Evolutionary conservation across 1,140 invertebrate species (phyloP), one percentile per base, ranked within the genome.

Genomic region (Proales similis): DNA sequence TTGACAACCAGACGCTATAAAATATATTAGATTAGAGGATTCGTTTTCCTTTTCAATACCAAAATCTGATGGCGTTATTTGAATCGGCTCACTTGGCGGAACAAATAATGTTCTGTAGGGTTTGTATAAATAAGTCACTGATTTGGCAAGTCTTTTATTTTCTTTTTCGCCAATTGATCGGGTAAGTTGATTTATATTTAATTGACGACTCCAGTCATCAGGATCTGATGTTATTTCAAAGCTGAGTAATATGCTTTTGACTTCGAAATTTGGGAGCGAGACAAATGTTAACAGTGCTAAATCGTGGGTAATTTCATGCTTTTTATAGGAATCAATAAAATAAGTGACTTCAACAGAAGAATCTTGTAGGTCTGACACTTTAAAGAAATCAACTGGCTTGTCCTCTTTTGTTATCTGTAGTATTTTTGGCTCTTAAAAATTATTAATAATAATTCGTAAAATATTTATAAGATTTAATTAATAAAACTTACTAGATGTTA

Each of bases 401-500:
- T 57, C 51, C 14, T 57, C 38, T 24, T n/a, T n/a, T n/a, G n/a
- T n/a, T n/a, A n/a, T n/a, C n/a, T n/a, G n/a, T n/a, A n/a, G n/a
- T n/a, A n/a, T n/a, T n/a, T n/a, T n/a, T n/a, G n/a, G n/a, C n/a
- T n/a, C n/a, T n/a, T n/a, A n/a, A n/a, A n/a, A n/a, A n/a, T n/a
- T n/a, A n/a, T n/a, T n/a, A n/a, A n/a, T n/a, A n/a, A n/a, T n/a
- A n/a, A n/a, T n/a, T n/a, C n/a, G n/a, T n/a, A n/a, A n/a, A n/a
- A n/a, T n/a, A n/a, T n/a, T n/a, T n/a, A n/a, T n/a, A n/a, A 57
- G 19, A 27, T 26, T 42, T 24, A 57, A 42, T 42, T 19, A 42
- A n/a, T 36, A 57, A 42, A 42, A 22, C 27, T 42, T 57, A 24
- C 51, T 42, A 12, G 51, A 57, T 11, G 36, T 24, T 5, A 57